Conservation (phyloP, 2,888 invertebrate genomes). For the Andrena hattorfiana region DNA sequence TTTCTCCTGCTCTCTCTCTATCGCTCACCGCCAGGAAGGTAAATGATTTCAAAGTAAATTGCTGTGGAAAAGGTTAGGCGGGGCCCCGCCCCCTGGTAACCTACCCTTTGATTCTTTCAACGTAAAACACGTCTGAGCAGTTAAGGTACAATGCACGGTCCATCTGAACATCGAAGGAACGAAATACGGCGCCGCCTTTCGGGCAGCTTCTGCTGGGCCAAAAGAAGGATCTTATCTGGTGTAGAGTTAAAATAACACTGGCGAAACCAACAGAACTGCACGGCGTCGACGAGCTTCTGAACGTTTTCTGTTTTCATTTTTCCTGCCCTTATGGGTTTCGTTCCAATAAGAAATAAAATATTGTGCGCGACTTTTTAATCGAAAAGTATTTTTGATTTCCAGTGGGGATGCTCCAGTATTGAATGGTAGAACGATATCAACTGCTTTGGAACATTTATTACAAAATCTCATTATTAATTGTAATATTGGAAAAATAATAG, state of each 20-base stretch:
- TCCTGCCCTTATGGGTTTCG: too few species aligned
- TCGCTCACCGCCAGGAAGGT: constrained; percentile 59
- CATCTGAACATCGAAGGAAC: constrained; percentile 56
- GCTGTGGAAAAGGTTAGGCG: constrained; percentile 65
- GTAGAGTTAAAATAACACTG: constrained; percentile 15
- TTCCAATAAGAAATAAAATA: too few species aligned
- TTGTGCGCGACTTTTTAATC: too few species aligned
- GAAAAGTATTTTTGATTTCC: too few species aligned
- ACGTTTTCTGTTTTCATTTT: neutral
- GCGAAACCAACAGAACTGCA: neutral
- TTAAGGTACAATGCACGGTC: constrained; percentile 60
- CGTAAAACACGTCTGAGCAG: constrained; percentile 66
- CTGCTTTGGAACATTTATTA: too few species aligned
- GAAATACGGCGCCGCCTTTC: constrained; percentile 44
- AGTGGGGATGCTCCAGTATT: too few species aligned
- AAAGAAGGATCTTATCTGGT: constrained; percentile 30
- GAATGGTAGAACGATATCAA: too few species aligned
- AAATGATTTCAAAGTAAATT: constrained; percentile 79
- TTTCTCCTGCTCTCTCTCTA: constrained; percentile 33
- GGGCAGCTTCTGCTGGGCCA: constrained; percentile 32
- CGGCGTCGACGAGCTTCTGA: neutral
- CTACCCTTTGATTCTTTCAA: constrained; percentile 69
- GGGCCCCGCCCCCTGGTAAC: constrained; percentile 41
- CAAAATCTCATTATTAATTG: too few species aligned
- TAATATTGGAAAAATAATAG: too few species aligned